phyloP scores from a whole-genome alignment of 2,888 invertebrate genomes.

The Gastracanthus pulcherrimus region DNA sequence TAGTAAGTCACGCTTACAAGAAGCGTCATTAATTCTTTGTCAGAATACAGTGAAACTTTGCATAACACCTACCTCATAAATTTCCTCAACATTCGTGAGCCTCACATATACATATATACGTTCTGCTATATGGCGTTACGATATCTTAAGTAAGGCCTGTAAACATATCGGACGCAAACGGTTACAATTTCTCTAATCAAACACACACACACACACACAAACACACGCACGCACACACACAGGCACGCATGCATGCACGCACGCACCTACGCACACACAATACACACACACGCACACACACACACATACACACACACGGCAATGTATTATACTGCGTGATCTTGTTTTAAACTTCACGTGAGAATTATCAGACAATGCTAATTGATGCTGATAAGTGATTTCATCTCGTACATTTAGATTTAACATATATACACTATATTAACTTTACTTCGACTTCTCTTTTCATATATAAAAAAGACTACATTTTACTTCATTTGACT shows the following conservation, averaged over 20 bases:
- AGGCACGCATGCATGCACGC: no score
- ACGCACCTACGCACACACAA: neutral
- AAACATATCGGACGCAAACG: neutral
- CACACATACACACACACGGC: no score
- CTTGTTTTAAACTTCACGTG: neutral
- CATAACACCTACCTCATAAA: slow-evolving; percentile 39
- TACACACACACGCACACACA: neutral
- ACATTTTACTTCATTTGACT: no score
- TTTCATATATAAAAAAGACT: no score
- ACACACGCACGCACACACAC: no score
- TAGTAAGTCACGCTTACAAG: neutral
- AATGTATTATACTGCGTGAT: neutral
- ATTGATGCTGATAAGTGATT: neutral
- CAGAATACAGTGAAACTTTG: slow-evolving; percentile 30
- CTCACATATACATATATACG: neutral
- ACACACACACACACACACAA: neutral
- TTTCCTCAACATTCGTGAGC: slow-evolving; percentile 14
- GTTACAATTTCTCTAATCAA: slow-evolving; percentile 24
- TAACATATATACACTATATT: neutral
- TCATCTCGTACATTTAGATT: neutral
- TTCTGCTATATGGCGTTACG: neutral
- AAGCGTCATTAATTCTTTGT: slow-evolving; percentile 27
- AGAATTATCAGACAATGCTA: slow-evolving; percentile 9
- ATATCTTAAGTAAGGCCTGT: slow-evolving; percentile 9
- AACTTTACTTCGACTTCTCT: neutral